Evolutionary conservation across 2,888 invertebrate species (phyloP).

Genomic region (Conops quadrifasciatus): DNA sequence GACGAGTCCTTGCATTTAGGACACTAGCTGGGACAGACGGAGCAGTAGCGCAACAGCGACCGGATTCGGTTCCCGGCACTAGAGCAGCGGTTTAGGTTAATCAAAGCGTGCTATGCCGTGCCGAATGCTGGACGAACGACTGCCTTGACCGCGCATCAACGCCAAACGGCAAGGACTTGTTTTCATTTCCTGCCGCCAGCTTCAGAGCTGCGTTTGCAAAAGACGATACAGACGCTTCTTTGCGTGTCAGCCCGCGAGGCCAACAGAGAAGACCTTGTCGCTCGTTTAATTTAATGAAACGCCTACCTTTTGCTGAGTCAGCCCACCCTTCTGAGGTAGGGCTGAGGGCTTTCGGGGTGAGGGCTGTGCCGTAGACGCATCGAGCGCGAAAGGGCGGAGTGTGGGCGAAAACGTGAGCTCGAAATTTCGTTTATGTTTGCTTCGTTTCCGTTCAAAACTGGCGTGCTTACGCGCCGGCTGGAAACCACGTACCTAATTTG

Average conservation of each 20-base stretch:
- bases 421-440: too few species aligned
- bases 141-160: background rate
- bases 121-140: background rate
- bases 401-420: too few species aligned
- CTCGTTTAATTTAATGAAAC: slow-evolving; percentile 35
- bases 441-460: too few species aligned
- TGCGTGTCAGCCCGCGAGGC: background rate
- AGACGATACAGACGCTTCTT: background rate
- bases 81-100: too few species aligned
- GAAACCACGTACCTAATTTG: background rate
- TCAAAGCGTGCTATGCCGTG: too few species aligned
- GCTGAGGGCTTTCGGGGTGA: too few species aligned
- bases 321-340: too few species aligned
- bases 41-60: background rate
- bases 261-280: background rate
- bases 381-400: too few species aligned
- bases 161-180: background rate
- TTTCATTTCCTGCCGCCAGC: background rate
- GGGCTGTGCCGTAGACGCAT: background rate
- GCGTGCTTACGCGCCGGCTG: background rate
- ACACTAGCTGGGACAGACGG: background rate
- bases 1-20: background rate
- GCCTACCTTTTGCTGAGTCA: slow-evolving; percentile 14
- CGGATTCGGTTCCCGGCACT: too few species aligned
- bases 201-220: slow-evolving; percentile 1